A percentile compares a stretch with the other conserved stretches of the same genome.
Evolutionary conservation across 2,113 vertebrate species (phyloP).

Genomic region (Noctilio leporinus): DNA sequence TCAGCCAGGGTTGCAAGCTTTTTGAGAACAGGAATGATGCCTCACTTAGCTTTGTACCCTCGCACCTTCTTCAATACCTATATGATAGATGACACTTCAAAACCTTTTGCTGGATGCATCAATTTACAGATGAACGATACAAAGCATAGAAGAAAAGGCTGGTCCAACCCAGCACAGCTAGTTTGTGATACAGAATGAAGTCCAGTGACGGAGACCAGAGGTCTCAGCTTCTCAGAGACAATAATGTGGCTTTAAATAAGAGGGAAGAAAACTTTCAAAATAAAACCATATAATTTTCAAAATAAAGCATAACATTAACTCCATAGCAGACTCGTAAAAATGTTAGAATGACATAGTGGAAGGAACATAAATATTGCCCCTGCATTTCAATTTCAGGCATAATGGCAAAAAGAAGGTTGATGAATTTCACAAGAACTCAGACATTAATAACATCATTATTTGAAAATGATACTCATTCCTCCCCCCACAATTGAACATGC

Average conservation of each 20-base stretch:
- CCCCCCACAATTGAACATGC: neutral
- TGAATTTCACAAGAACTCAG: neutral
- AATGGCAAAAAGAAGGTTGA: constrained; percentile 6
- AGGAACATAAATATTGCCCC: constrained; percentile 4
- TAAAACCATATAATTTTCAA: constrained; percentile 37
- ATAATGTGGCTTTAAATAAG: constrained; percentile 19
- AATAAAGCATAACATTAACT: constrained; percentile 6
- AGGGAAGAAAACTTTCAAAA: constrained; percentile 28
- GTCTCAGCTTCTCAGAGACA: neutral
- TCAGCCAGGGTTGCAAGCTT: no score
- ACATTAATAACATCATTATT: constrained; percentile 11
- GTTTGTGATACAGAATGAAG: neutral
- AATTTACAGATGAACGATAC: constrained; percentile 4
- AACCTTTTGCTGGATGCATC: neutral
- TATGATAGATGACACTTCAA: constrained; percentile 1
- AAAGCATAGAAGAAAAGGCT: neutral
- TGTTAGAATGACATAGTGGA: neutral
- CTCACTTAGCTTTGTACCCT: neutral
- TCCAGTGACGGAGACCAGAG: neutral
- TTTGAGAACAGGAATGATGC: neutral
- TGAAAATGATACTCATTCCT: neutral
- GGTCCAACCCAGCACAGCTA: neutral
- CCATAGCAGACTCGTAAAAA: neutral
- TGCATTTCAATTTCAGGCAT: constrained; percentile 4
- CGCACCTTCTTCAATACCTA: neutral